Conservation (phyloP, 1,140 invertebrate genomes). For the Diachasma alloeum region DNA sequence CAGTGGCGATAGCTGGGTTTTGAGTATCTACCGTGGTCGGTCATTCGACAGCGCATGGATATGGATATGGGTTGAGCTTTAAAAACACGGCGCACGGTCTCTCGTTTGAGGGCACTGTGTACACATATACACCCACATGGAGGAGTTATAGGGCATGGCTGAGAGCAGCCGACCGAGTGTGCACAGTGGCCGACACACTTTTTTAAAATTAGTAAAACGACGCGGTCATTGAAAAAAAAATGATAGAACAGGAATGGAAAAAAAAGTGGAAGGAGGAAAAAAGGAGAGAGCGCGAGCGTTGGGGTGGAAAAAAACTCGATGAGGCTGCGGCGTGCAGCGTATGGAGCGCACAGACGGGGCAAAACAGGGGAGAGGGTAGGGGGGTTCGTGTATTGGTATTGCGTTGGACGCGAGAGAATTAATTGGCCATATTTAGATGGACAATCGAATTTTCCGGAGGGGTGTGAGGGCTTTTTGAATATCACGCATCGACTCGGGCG, state of each 20-base stretch:
- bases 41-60: conserved; percentile 27
- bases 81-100: conserved; percentile 13
- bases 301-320: background rate
- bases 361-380: background rate
- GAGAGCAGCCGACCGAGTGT: background rate
- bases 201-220: conserved; percentile 23
- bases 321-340: background rate
- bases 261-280: background rate
- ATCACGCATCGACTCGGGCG: background rate
- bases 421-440: conserved; percentile 21
- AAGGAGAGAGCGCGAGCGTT: background rate
- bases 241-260: background rate
- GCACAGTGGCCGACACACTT: conserved; percentile 8
- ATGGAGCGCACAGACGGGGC: background rate
- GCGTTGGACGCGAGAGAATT: conserved; percentile 15
- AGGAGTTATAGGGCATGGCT: background rate
- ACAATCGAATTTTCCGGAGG: conserved; percentile 18
- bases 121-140: background rate
- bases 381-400: background rate
- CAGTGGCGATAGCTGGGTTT: conserved; percentile 20
- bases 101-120: background rate
- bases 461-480: background rate
- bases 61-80: conserved; percentile 31
- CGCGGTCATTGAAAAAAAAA: conserved; percentile 21
- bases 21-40: background rate